A percentile compares a stretch with the other conserved stretches of the same genome.
These are phyloP conservation scores for Megaleporinus macrocephalus DNA, from an alignment of 2,113 vertebrate genomes.

Conservation along the genomic window DNA sequence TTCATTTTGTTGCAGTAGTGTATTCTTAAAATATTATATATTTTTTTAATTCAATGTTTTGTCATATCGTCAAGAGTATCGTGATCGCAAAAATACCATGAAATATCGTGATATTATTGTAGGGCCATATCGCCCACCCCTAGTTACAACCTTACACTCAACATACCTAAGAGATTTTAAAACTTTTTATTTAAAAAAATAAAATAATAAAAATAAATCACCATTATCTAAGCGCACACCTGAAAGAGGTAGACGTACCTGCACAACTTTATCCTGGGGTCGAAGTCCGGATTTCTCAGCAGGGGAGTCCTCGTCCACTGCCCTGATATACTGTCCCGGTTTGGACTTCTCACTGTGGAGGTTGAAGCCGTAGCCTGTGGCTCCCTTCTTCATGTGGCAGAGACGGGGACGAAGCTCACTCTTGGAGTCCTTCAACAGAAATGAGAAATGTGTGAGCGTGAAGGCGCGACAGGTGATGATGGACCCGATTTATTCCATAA, in stretches of 20 bases:
- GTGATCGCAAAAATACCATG: too few relatives aligned
- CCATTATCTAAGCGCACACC: too few relatives aligned
- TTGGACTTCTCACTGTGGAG: constrained; percentile 94
- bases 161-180: background rate
- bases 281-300: constrained; percentile 87
- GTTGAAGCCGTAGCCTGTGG: constrained; percentile 95
- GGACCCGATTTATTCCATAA: background rate
- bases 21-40: too few relatives aligned
- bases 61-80: too few relatives aligned
- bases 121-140: too few relatives aligned
- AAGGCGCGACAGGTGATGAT: background rate
- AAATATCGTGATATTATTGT: too few relatives aligned
- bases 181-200: too few relatives aligned
- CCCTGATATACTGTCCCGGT: constrained; percentile 95
- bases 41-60: too few relatives aligned
- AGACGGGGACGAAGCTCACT: constrained; percentile 86
- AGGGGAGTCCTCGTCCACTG: constrained; percentile 87
- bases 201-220: too few relatives aligned
- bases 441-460: background rate
- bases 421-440: constrained; percentile 39
- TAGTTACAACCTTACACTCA: background rate
- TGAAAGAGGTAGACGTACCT: too few relatives aligned
- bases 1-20: too few relatives aligned
- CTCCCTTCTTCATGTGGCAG: constrained; percentile 87
- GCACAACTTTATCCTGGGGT: constrained; percentile 90